Base-by-base conservation (phyloP, 2,888 invertebrate species). In the Eubasilissa splendida region DNA sequence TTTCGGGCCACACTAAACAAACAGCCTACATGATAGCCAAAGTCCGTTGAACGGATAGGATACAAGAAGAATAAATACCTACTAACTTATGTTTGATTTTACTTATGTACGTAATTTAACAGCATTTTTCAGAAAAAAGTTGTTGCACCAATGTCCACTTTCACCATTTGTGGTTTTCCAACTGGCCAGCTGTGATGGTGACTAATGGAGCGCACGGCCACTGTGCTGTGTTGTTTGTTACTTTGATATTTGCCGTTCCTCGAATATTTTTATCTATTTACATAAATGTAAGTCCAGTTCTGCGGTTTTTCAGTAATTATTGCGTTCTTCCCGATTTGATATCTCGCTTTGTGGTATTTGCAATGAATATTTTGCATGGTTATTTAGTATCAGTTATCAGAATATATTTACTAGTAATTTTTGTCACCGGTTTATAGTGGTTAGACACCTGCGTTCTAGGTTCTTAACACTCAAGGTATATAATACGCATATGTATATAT, bases 231-330 rank as follows among this genome's bases (percentile, higher is more conserved):
- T 66, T 70, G 70, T 53, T 54, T 3, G 12, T 50, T 52, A n/a
- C 70, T 70, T 70, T 70, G 54, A 70, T 54, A 54, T 54, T 54
- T 54, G 54, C 70, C 70, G 70, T 54, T 70, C 70, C 8, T 33
- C 31, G 54, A 31, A 70, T 4, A 10, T 22, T 54, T 31, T 53
- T 70, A 52, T 22, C 14, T 22, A 53, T 54, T 53, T 58, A 4
- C n/a, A 11, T 10, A 58, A 22, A 22, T 22, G 22, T 22, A 22
- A 22, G 14, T 54, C 52, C 9, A 70, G 52, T 53, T 70, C 54
- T 70, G 53, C 31, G 70, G 70, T 70, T 70, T 54, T 58, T 58
- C n/a, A 58, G 58, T n/a, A 70, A 66, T 66, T 66, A 52, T 52
- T 42, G 10, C 14, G 52, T n/a, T 50, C 50, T 42, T 68, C 42